Evolutionary conservation across 2,797 vertebrate genomes (phyloP), one percentile per base, ranked within the genome.

Genomic region (Chloroceryle inda): DNA sequence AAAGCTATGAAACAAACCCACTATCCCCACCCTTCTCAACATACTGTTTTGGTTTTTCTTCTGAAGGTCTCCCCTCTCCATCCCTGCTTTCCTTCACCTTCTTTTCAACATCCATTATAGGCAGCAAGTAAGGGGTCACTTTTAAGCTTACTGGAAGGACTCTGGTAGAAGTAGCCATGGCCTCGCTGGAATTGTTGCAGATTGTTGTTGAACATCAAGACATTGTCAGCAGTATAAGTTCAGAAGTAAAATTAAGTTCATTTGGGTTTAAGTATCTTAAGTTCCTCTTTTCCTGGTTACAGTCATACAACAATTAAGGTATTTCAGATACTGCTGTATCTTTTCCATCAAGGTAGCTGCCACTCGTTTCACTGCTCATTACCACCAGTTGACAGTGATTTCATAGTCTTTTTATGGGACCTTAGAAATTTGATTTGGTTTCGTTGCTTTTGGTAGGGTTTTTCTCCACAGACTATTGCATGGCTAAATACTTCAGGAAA

Each of bases 381-480:
- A 5, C 11, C 10, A 42, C 4, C 3, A 50, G 7, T 13, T 37
- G 37, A 26, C 29, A 74, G 24, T 3, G 5, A 35, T 42, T 42
- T n/a, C 13, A 33, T 1, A 3, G 7, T 10, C 38, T 37, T 22
- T 53, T 53, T 75, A n/a, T 18, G 21, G 44, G 11, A 55, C 26
- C 3, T 14, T 7, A 78, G 44, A 2, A 4, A 21, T 11, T 24
- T 78, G 20, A 4, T 42, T 40, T 58, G 31, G 3, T 3, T 26
- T 35, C 11, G 1, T 26, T 63, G 9, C 4, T 21, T 64, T 45
- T 13, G 2, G 9, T 52, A 4, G 19, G 7, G 1, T 3, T 26
- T 37, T 20, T n/a, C 31, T 24, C 2, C 10, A 59, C 31, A 73
- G 37, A 20, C 2, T 23, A n/a, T 14, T 13, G 3, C 38, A 18